Evolutionary conservation across 1,140 invertebrate species (phyloP).

Genomic region (Uloborus diversus): DNA sequence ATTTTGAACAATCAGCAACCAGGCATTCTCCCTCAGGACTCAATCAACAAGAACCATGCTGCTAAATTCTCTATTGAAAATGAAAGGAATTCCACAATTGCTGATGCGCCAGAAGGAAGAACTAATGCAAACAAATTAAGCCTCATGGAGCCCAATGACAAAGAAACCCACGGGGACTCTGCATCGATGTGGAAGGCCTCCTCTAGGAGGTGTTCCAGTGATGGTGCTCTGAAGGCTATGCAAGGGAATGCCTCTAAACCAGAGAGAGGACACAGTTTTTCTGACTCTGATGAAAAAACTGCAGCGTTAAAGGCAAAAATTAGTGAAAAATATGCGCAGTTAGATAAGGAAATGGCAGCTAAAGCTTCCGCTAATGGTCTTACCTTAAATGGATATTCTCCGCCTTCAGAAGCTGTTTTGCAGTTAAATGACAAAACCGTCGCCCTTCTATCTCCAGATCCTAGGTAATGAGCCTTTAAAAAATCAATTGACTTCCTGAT

Average conservation of each 20-base stretch:
- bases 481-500: too few species aligned
- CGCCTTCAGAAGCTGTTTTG: conserved; percentile 31
- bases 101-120: not conserved
- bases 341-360: conserved; percentile 37
- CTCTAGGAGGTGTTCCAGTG: conserved; percentile 45
- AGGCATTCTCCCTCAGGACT: too few species aligned
- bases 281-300: conserved; percentile 48
- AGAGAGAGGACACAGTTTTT: conserved; percentile 44
- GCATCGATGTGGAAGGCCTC: conserved; percentile 29
- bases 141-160: not conserved
- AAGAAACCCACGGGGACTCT: not conserved
- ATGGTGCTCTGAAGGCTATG: conserved; percentile 48
- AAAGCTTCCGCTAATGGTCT: conserved; percentile 25
- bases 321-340: conserved; percentile 38
- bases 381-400: conserved; percentile 8
- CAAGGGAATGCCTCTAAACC: conserved; percentile 10
- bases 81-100: not conserved
- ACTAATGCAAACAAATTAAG: not conserved
- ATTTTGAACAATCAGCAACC: too few species aligned
- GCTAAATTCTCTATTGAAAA: not conserved
- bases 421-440: conserved; percentile 3
- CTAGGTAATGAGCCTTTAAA: conserved; percentile 8
- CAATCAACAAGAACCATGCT: too few species aligned
- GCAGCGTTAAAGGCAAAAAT: conserved; percentile 46
- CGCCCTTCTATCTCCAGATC: conserved; percentile 33